Percentiles rank a stretch among this genome's conserved stretches.
These are phyloP conservation scores for Patagioenas fasciata DNA, from an alignment of 2,113 vertebrate genomes.

Conservation along the genomic window DNA sequence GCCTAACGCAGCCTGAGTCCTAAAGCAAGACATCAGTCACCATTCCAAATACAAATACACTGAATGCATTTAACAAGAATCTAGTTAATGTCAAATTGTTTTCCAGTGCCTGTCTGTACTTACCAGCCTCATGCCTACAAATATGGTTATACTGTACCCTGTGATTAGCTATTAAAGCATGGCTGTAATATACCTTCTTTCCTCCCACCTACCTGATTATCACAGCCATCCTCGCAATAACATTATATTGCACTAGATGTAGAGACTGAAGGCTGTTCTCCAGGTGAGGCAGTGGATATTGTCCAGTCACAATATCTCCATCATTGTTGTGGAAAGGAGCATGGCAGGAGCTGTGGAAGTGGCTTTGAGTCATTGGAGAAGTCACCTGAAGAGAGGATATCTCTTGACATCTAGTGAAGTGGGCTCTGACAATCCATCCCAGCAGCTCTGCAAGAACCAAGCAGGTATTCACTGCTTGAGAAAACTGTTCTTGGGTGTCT, in stretches of 20 bases:
- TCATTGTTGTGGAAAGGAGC: accelerated
- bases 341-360: background rate
- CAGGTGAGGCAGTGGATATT: background rate
- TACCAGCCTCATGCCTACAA: background rate
- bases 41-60: background rate
- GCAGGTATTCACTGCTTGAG: background rate
- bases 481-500: background rate
- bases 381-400: background rate
- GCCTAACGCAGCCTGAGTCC: background rate
- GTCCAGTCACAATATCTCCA: accelerated
- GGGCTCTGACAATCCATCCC: background rate
- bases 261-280: background rate
- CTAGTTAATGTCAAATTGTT: background rate
- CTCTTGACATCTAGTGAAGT: background rate
- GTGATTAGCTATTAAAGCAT: background rate
- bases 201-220: background rate
- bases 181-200: background rate
- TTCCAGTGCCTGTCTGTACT: background rate
- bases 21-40: background rate
- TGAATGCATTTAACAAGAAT: background rate
- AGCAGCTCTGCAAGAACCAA: background rate
- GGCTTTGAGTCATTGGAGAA: background rate
- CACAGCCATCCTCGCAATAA: background rate
- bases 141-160: background rate
- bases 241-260: too few relatives aligned